Conservation (phyloP, 37 sponge, comb jelly and placozoan genomes). For the Chondrosia reniformis region DNA sequence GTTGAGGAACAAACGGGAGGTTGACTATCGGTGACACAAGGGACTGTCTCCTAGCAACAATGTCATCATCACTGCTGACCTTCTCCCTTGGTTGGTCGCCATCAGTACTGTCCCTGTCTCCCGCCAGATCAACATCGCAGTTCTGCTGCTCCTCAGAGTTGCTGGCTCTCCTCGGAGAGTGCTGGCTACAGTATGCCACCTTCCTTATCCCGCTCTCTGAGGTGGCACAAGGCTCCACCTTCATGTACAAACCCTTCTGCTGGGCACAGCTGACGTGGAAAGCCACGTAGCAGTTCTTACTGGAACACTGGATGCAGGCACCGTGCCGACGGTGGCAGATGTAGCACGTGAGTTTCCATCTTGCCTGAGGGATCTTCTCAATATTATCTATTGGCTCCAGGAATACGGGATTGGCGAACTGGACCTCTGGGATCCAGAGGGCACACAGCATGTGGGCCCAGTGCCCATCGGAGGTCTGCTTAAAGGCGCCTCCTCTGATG, state of each 20-base stretch:
- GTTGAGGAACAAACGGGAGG: constrained; percentile 74
- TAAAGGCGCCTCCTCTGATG: constrained; percentile 95
- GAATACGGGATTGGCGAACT: constrained; percentile 96
- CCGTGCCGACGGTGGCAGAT: constrained; percentile 84
- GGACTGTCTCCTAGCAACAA: constrained; percentile 17
- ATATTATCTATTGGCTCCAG: constrained; percentile 97
- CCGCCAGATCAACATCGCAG: constrained; percentile 18
- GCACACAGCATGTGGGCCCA: constrained; percentile 99
- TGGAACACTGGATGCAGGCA: constrained; percentile 97
- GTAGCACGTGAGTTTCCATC: constrained; percentile 96
- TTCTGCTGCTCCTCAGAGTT: constrained; percentile 8
- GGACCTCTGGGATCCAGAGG: constrained; percentile 98
- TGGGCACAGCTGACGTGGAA: constrained; percentile 99
- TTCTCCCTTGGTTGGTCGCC: constrained; percentile 13
- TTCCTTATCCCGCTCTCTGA: constrained; percentile 69
- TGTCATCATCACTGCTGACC: constrained; percentile 18
- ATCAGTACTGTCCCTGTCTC: neutral
- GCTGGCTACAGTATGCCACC: constrained; percentile 85
- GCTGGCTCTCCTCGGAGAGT: constrained; percentile 54
- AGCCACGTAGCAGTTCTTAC: constrained; percentile 92
- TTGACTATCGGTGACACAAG: constrained; percentile 64
- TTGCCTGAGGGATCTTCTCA: constrained; percentile 89
- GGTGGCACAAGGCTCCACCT: constrained; percentile 61
- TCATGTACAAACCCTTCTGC: constrained; percentile 91
- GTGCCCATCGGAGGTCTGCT: constrained; percentile 86